Base-by-base conservation (phyloP, 2,113 vertebrate species). In the Pimephales promelas region DNA sequence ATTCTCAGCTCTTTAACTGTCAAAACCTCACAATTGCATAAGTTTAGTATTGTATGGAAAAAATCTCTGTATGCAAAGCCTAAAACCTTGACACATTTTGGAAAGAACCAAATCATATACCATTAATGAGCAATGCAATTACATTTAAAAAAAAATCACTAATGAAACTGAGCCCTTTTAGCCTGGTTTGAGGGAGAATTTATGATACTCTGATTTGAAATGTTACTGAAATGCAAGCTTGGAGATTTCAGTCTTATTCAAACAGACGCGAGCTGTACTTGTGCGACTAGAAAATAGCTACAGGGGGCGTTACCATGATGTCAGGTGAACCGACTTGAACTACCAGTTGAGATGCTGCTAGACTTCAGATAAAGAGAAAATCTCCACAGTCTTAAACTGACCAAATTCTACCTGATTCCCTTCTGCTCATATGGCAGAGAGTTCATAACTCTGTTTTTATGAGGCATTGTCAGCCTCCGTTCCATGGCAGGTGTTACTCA, bases 371-470 rank as follows among this genome's bases (percentile, higher is more conserved):
- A 61, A 78, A 78, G 31, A 76, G 31, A 43, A 16, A 59, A 59
- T 43, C 36, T 61, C 22, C 14, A 47, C 14, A 20, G 47, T 75
- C 16, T 75, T n/a, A 14, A 78, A 18, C 56, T 18, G 13, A 56
- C n/a, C n/a, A 14, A 72, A 72, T 47, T 72, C 40, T 22, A 45
- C 40, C 40, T 16, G 22, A 45, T 26, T 47, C 40, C 8, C 36
- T n/a, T 61, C 10, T 16, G 13, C 34, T 52, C 18, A 3, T 18
- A 75, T 22, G 49, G 73, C 4, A 2, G 73, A 75, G 47, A 75
- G 28, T 75, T 10, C 57, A 90, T 89, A 68, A 79, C 73, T 34
- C 34, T 10, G 16, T 10, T 75, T 92, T 93, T 91, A 91, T 88
- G 86, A 89, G 77, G 36, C 82, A 24, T 24, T 84, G 56, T 40